Percentiles rank a stretch among this genome's conserved stretches.
Conservation (phyloP, 1,140 invertebrate genomes). For the Panagrolaimus sp. region DNA sequence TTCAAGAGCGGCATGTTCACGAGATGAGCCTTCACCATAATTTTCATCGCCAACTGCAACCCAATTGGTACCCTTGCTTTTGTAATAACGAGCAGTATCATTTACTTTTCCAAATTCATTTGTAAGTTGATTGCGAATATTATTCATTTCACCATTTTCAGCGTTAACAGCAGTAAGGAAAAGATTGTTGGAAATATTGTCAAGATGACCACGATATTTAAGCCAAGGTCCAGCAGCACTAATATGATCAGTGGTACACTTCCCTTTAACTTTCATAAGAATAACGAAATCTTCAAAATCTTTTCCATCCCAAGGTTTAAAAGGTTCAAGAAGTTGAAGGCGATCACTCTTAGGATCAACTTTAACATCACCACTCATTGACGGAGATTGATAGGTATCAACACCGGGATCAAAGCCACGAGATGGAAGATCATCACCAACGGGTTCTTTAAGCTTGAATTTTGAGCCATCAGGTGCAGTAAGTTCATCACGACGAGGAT, state of each 20-base stretch:
- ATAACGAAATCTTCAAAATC: constrained; percentile 83
- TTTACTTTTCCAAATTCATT: constrained; percentile 83
- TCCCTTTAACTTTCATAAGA: constrained; percentile 75
- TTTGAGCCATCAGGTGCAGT: constrained; percentile 67
- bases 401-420: constrained; percentile 91
- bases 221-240: constrained; percentile 89
- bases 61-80: constrained; percentile 77
- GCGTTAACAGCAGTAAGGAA: constrained; percentile 92
- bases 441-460: constrained; percentile 82
- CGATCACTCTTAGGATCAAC: constrained; percentile 83
- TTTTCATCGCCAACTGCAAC: constrained; percentile 95
- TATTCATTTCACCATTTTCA: constrained; percentile 94
- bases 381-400: constrained; percentile 89
- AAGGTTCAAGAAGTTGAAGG: constrained; percentile 86
- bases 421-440: constrained; percentile 82
- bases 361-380: constrained; percentile 69
- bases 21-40: constrained; percentile 83
- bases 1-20: constrained; percentile 96
- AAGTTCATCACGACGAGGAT: constrained; percentile 78
- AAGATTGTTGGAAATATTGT: constrained; percentile 99
- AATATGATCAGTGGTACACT: constrained; percentile 46
- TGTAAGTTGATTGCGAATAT: constrained; percentile 66
- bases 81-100: constrained; percentile 87
- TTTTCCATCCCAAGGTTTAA: constrained; percentile 91
- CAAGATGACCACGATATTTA: constrained; percentile 95